These are phyloP conservation scores for Atethmia centrago DNA, from an alignment of 2,888 invertebrate species.

Conservation along the genomic window DNA sequence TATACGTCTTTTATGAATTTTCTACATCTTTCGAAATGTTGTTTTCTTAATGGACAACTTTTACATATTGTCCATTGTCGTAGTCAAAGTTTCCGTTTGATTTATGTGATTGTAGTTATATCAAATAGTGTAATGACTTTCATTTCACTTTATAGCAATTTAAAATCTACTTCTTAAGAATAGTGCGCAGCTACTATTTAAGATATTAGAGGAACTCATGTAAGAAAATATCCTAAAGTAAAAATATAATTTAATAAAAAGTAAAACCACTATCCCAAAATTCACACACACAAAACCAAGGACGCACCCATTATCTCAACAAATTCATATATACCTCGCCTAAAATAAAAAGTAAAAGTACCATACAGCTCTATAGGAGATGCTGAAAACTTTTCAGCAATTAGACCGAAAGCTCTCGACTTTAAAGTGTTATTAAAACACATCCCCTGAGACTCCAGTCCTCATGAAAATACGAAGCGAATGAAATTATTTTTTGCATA, in stretches of 20 bases:
- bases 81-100: background rate
- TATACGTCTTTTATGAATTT: too few species aligned
- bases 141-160: background rate
- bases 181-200: too few species aligned
- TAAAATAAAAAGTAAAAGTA: conserved; percentile 36
- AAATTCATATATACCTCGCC: background rate
- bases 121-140: background rate
- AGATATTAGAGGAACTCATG: too few species aligned
- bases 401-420: conserved; percentile 69
- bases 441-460: conserved; percentile 57
- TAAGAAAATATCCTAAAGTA: background rate
- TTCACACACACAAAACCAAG: background rate
- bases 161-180: background rate
- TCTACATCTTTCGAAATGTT: too few species aligned
- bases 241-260: background rate
- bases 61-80: background rate
- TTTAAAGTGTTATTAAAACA: conserved; percentile 70
- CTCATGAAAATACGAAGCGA: conserved; percentile 57
- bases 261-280: background rate
- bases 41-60: background rate
- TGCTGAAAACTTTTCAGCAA: conserved; percentile 67
- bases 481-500: conserved; percentile 60
- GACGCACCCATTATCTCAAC: background rate
- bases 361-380: conserved; percentile 28
- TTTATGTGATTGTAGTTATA: too few species aligned